A percentile compares a stretch with the other conserved stretches of the same genome.
phyloP scores from a whole-genome alignment of 2,113 vertebrate genomes.

The Serilophus lunatus region DNA sequence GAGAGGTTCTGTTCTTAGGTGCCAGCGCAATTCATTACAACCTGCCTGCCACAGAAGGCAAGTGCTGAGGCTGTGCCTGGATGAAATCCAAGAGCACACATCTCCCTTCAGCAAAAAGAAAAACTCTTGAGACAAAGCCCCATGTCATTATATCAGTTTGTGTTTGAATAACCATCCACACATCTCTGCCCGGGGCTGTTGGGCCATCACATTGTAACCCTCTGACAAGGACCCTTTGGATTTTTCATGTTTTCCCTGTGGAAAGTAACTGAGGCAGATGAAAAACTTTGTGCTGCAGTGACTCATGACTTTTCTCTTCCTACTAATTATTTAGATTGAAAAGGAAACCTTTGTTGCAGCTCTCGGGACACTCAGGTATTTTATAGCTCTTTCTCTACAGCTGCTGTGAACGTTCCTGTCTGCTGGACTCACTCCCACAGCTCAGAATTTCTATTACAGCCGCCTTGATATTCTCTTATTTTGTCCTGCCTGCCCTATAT shows the following conservation, averaged over 20 bases:
- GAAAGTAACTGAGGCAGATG: background rate
- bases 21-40: background rate
- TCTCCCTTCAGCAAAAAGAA: background rate
- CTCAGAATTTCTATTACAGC: accelerated
- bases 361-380: background rate
- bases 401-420: background rate
- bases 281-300: background rate
- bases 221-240: background rate
- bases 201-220: background rate
- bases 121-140: background rate
- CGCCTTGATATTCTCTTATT: background rate
- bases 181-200: background rate
- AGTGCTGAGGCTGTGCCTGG: background rate
- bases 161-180: background rate
- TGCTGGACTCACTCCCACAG: background rate
- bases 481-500: background rate
- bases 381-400: background rate
- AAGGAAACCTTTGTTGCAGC: background rate
- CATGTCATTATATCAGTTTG: background rate
- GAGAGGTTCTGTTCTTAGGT: background rate
- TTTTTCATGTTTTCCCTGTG: background rate
- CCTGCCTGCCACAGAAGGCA: background rate
- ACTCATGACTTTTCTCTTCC: background rate
- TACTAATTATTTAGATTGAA: background rate
- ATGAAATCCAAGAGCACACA: background rate